Conservation (phyloP, 2,797 vertebrate species). For the Austrolebias charrua region DNA sequence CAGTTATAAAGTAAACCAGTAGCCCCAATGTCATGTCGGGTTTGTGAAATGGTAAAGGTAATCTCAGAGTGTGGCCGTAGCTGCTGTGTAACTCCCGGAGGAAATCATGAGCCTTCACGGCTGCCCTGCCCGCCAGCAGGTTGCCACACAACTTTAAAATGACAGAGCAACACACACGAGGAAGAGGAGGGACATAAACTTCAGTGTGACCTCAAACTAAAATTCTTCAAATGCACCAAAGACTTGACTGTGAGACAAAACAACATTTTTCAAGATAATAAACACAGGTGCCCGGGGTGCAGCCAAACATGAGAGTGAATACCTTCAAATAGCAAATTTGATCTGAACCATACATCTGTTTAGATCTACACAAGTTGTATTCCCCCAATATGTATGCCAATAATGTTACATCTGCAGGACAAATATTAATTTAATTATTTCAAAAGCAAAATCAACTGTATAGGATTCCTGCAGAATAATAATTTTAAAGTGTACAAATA, state of each 20-base stretch:
- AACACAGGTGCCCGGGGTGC: conserved; percentile 12
- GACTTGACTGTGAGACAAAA: conserved; percentile 32
- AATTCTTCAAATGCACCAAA: conserved; percentile 41
- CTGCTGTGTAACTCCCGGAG: conserved; percentile 55
- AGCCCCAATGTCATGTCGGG: conserved; percentile 48
- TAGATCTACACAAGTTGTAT: conserved; percentile 18
- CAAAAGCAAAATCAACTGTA: conserved; percentile 43
- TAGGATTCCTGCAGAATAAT: not conserved
- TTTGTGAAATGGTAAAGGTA: conserved; percentile 61
- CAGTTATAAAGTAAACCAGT: conserved; percentile 61
- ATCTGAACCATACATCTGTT: conserved; percentile 21
- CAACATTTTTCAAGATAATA: conserved; percentile 27
- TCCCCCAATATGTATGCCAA: conserved; percentile 2
- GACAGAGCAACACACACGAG: conserved; percentile 40
- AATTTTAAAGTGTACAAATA: conserved; percentile 12
- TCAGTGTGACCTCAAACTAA: conserved; percentile 44
- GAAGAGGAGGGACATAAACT: conserved; percentile 47
- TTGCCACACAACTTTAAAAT: conserved; percentile 56
- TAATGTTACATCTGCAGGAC: conserved; percentile 7
- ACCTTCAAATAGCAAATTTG: conserved; percentile 15
- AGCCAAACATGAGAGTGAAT: not conserved
- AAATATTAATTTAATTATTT: conserved; percentile 42
- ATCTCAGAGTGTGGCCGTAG: conserved; percentile 69
- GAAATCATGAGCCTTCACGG: conserved; percentile 75
- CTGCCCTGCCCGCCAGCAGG: conserved; percentile 61